Percentiles rank a stretch among this genome's conserved stretches.
Evolutionary conservation across 2,113 vertebrate genomes (phyloP).

Genomic region (Vulpes ferrilata): DNA sequence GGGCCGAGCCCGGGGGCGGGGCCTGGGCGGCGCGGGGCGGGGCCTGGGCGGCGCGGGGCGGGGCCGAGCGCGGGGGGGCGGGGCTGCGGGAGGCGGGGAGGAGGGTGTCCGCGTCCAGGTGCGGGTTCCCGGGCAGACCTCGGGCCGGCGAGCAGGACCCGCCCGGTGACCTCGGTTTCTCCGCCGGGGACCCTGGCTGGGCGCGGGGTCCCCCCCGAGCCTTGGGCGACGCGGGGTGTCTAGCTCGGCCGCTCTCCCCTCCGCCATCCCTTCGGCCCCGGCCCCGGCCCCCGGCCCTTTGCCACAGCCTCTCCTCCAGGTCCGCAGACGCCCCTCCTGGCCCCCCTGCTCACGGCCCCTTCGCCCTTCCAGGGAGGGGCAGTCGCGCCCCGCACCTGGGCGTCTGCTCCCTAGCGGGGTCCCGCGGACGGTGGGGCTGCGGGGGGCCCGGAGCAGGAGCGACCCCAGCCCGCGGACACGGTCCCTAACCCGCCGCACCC

Average conservation of each 20-base stretch:
- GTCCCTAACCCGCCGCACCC: slow-evolving; percentile 2
- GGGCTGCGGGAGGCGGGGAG: background rate
- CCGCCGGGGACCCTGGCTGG: background rate
- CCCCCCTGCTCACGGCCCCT: background rate
- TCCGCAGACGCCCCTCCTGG: background rate
- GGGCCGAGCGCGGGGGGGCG: too few species aligned
- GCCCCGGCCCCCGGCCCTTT: background rate
- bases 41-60: background rate
- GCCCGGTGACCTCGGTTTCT: background rate
- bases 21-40: background rate
- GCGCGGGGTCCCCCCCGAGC: background rate
- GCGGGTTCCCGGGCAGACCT: background rate
- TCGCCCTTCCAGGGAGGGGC: background rate
- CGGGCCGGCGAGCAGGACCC: background rate
- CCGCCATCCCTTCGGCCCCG: background rate
- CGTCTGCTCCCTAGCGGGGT: background rate
- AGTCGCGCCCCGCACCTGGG: background rate
- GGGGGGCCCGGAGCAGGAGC: background rate
- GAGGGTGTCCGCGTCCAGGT: background rate
- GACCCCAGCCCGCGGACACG: background rate
- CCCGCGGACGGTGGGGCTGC: background rate
- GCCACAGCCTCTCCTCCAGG: background rate
- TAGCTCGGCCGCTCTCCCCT: background rate
- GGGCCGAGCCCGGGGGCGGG: slow-evolving; percentile 61
- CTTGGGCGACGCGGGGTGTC: background rate